phyloP scores from a whole-genome alignment of 2,113 vertebrate species.

The Raja brachyura region DNA sequence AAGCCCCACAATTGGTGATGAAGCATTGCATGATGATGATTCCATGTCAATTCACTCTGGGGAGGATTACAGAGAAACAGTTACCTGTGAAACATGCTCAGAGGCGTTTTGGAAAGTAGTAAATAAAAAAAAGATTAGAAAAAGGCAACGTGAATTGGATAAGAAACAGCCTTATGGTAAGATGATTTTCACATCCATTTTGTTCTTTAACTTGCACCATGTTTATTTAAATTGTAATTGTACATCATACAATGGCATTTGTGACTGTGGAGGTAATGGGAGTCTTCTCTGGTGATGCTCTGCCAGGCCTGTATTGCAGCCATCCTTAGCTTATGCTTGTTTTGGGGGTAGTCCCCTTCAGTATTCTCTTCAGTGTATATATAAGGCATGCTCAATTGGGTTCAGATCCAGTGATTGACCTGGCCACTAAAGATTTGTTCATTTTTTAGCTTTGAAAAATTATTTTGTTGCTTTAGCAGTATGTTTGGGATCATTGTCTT shows the following conservation, averaged over 20 bases:
- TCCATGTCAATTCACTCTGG: not conserved
- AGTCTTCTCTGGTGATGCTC: not conserved
- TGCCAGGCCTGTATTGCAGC: too few species aligned
- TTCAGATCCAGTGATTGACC: too few species aligned
- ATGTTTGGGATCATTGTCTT: too few species aligned
- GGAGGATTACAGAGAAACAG: constrained; percentile 20
- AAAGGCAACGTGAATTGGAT: not conserved
- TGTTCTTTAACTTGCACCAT: not conserved
- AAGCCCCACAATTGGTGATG: not conserved
- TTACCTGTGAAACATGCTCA: not conserved
- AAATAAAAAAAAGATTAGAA: not conserved
- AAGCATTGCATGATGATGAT: not conserved
- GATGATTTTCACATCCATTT: not conserved
- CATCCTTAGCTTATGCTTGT: too few species aligned
- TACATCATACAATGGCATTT: not conserved
- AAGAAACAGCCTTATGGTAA: constrained; percentile 20
- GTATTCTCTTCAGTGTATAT: too few species aligned
- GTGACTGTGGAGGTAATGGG: not conserved
- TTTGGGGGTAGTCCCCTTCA: too few species aligned
- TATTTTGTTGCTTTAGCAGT: too few species aligned
- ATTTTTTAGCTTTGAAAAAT: too few species aligned
- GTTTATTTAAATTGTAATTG: not conserved
- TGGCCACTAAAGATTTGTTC: too few species aligned
- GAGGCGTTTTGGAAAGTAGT: not conserved
- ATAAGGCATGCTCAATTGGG: too few species aligned